Evolutionary conservation across 1,140 invertebrate genomes (phyloP).

Genomic region (Matsumurasca onukii): DNA sequence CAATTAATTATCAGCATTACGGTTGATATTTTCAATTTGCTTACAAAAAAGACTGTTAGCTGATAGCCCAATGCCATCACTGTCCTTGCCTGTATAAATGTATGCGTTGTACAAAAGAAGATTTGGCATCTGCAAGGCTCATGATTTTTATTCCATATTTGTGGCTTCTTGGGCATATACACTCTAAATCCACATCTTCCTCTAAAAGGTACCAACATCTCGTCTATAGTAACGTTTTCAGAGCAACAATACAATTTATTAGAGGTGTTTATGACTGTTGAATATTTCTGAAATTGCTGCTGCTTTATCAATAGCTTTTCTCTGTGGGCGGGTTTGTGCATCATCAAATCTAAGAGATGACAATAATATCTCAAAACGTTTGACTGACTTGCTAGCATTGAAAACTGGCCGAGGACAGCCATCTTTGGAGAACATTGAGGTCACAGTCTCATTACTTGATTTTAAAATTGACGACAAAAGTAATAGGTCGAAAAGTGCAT

Average conservation of each 20-base stretch:
- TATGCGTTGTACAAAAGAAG: conserved; percentile 31
- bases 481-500: conserved; percentile 24
- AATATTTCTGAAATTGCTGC: conserved; percentile 25
- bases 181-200: conserved; percentile 47
- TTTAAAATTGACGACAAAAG: conserved; percentile 17
- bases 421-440: conserved; percentile 23
- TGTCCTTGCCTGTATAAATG: conserved; percentile 27
- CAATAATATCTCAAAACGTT: conserved; percentile 19
- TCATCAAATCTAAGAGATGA: conserved; percentile 24
- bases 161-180: conserved; percentile 29
- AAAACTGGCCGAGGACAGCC: background rate
- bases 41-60: conserved; percentile 20
- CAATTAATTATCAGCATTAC: conserved; percentile 47
- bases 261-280: background rate
- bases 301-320: conserved; percentile 13
- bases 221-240: conserved; percentile 39
- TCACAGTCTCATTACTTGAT: conserved; percentile 22
- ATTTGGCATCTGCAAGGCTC: conserved; percentile 18
- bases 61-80: conserved; percentile 23
- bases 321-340: background rate
- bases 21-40: conserved; percentile 36
- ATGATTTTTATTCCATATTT: conserved; percentile 32
- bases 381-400: conserved; percentile 10
- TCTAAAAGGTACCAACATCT: conserved; percentile 48
- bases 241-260: conserved; percentile 3